Evolutionary conservation across 2,888 invertebrate genomes (phyloP), one percentile per base, ranked within the genome.

Genomic region (Amphipyra tragopoginis): DNA sequence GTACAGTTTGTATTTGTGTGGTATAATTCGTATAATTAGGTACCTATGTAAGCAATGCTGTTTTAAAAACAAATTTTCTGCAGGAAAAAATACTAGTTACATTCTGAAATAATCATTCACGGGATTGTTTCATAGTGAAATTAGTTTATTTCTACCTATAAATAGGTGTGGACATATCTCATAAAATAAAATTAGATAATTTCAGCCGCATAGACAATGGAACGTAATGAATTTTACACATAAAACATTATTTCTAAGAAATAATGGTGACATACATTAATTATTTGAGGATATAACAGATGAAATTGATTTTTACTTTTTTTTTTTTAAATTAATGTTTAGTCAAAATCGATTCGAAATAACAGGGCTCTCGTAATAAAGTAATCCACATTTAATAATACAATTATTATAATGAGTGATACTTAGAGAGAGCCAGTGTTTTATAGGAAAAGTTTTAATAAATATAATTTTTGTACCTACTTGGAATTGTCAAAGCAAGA

Each of bases 91-190:
- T 10, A 29, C 39, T 47, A 55, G 56, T 51, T 14, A 14, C 33
- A 42, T 56, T 47, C 44, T 48, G 48, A 65, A 65, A 47, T 64
- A 42, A 54, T 53, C 39, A 6, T 39, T 39, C 5, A 5, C 9
- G 0, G 39, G 45, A 26, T 15, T 47, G 21, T 61, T 63, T 54
- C 34, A 34, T 26, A 21, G 42, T 54, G 29, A 43, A 57, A 58
- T 40, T 49, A 53, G 55, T 64, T 64, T 62, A 65, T 56, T 68
- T 60, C 15, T 36, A 69, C 40, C 34, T 59, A 39, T 43, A 54
- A 43, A 10, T 64, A 73, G 66, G 51, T 59, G 49, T 65, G 56
- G 44, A 77, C 77, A 76, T 74, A 76, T 77, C 77, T 61, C 29
- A 58, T 62, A 74, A 40, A 62, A 21, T 21, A 40, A 45, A 64